A percentile compares a stretch with the other conserved stretches of the same genome.
Evolutionary conservation across 2,113 vertebrate species (phyloP).

Genomic region (Corydoras maculifer): DNA sequence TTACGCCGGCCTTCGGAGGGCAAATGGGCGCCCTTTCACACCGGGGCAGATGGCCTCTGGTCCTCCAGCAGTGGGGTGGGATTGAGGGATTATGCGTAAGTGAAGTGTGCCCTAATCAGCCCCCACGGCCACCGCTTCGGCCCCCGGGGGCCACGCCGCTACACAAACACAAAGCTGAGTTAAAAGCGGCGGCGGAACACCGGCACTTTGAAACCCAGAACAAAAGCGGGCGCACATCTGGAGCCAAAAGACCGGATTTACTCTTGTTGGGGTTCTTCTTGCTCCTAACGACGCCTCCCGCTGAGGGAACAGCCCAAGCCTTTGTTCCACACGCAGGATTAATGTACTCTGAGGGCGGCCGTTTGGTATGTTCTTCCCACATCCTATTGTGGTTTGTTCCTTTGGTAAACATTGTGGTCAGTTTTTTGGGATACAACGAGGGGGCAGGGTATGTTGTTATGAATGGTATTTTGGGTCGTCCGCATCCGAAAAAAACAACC

Average conservation of each 20-base stretch:
- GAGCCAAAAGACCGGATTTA: background rate
- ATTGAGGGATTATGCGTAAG: slow-evolving; percentile 13
- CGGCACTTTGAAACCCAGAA: slow-evolving; percentile 56
- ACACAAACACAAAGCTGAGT: slow-evolving; percentile 34
- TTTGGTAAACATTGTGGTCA: no score
- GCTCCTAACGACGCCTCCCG: background rate
- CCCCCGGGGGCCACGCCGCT: slow-evolving; percentile 11
- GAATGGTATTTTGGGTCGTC: no score
- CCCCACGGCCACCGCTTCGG: background rate
- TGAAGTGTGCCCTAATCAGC: slow-evolving; percentile 41
- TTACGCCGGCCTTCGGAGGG: slow-evolving; percentile 15
- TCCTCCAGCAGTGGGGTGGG: slow-evolving; percentile 26
- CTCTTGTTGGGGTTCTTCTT: background rate
- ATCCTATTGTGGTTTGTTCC: no score
- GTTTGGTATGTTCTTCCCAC: no score
- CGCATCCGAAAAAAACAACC: no score
- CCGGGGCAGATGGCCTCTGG: slow-evolving; percentile 59
- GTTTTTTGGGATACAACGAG: no score
- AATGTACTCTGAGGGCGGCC: no score
- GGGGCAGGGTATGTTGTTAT: no score
- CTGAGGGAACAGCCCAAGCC: background rate
- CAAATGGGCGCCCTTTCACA: slow-evolving; percentile 47
- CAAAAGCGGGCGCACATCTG: slow-evolving; percentile 37
- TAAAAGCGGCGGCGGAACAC: slow-evolving; percentile 17
- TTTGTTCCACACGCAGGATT: background rate